Evolutionary conservation across 2,797 vertebrate species (phyloP).

Genomic region (Lemur catta): DNA sequence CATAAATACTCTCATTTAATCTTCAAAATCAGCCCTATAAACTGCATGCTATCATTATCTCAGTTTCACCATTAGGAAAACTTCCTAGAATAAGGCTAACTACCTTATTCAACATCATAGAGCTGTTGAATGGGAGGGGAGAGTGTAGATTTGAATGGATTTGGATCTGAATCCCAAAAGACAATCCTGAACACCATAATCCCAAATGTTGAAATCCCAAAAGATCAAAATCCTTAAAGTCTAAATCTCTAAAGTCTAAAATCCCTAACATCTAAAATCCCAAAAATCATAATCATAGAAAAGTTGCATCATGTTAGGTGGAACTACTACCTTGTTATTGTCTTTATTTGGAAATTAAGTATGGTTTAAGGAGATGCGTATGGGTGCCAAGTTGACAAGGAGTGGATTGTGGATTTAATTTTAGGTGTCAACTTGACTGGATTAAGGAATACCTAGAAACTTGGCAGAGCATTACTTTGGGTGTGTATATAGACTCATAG

Average conservation of each 20-base stretch:
- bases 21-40: neutral
- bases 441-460: neutral
- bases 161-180: neutral
- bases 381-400: neutral
- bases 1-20: neutral
- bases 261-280: neutral
- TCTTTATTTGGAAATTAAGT: neutral
- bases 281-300: neutral
- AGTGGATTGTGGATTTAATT: neutral
- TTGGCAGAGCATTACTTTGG: neutral
- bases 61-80: neutral
- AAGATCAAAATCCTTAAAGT: neutral
- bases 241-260: neutral
- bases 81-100: neutral
- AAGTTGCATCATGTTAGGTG: neutral
- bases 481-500: neutral
- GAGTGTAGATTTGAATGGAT: neutral
- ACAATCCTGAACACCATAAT: neutral
- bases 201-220: neutral
- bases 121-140: neutral
- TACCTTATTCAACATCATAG: neutral
- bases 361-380: neutral
- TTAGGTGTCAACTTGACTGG: neutral
- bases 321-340: neutral
- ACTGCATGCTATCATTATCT: neutral